Evolutionary conservation across 2,797 vertebrate genomes (phyloP), one percentile per base, ranked within the genome.

Genomic region (Fratercula arctica): DNA sequence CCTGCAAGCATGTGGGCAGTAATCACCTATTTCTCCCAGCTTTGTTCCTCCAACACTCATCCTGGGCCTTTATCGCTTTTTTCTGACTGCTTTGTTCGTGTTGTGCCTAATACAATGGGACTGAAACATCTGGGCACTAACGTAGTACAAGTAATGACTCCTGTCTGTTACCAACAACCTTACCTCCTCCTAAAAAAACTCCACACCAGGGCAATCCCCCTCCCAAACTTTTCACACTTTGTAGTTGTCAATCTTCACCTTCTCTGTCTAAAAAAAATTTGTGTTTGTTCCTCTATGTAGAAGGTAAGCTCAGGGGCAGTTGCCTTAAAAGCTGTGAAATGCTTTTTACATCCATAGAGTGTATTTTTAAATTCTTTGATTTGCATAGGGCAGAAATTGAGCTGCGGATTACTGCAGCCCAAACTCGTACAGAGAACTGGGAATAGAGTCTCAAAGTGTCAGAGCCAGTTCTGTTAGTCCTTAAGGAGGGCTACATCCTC

Each of bases 371-470:
- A 72, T 73, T 5, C 33, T 46, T 86, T 61, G 26, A 75, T 94
- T 93, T 94, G 63, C 85, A 78, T 90, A 45, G 56, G 51, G 76
- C 76, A 91, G 84, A 92, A 95, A 59, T 35, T 41, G 78, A 87
- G 60, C 57, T 73, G 25, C 2, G 3, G 31, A 48, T 78, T 82
- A 31, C 74, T 85, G 76, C 53, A 72, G 88, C 33, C 43, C 63
- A 80, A 16, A 77, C 64, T 80, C 29, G 13, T 78, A 80, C 76
- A 73, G 35, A 59, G 33, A 82, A 35, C 57, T 83, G 81, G 70
- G 70, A 89, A 50, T 16, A 80, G 63, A 72, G 56, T 21, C 80
- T 89, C 51, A 66, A 2, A 70, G 28, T 92, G 74, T 90, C 10
- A 2, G 45, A 93, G 85, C 87, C 66, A 64, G 54, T 87, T 87